These are phyloP conservation scores for Eumerus sabulonum DNA, from an alignment of 2,888 invertebrate genomes.

Conservation along the genomic window DNA sequence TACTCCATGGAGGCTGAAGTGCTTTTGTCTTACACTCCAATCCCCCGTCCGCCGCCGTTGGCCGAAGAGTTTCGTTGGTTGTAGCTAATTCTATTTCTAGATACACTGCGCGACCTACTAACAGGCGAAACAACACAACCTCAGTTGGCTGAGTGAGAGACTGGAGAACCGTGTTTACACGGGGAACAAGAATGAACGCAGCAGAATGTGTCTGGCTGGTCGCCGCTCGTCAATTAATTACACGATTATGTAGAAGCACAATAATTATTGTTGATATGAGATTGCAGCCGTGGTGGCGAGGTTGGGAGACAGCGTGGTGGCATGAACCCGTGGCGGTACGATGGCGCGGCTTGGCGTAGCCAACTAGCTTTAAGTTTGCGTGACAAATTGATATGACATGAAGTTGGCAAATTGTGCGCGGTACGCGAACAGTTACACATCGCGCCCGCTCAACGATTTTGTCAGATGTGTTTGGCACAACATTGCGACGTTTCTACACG, in stretches of 20 bases:
- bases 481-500: constrained; percentile 37
- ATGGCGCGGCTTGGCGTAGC: constrained; percentile 34
- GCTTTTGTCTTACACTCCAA: constrained; percentile 30
- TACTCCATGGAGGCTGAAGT: constrained; percentile 15
- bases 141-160: too few relatives aligned
- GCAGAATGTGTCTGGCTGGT: constrained; percentile 22
- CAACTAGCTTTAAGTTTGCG: constrained; percentile 63
- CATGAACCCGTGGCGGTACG: too few relatives aligned
- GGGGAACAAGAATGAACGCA: constrained; percentile 19
- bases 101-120: constrained; percentile 44
- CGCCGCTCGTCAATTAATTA: constrained; percentile 57
- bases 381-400: constrained; percentile 69
- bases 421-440: constrained; percentile 22
- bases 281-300: constrained; percentile 27
- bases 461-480: constrained; percentile 52
- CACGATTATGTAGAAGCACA: constrained; percentile 65
- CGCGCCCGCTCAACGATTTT: constrained; percentile 19
- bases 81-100: constrained; percentile 24
- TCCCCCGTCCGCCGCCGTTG: background rate
- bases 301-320: background rate
- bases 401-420: constrained; percentile 63
- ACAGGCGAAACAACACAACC: constrained; percentile 51
- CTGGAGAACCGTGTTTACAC: background rate
- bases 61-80: too few relatives aligned
- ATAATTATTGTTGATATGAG: constrained; percentile 68